Percentiles rank a stretch among this genome's conserved stretches.
These are phyloP conservation scores for Lagopus leucura DNA, from an alignment of 2,113 vertebrate genomes.

Conservation along the genomic window DNA sequence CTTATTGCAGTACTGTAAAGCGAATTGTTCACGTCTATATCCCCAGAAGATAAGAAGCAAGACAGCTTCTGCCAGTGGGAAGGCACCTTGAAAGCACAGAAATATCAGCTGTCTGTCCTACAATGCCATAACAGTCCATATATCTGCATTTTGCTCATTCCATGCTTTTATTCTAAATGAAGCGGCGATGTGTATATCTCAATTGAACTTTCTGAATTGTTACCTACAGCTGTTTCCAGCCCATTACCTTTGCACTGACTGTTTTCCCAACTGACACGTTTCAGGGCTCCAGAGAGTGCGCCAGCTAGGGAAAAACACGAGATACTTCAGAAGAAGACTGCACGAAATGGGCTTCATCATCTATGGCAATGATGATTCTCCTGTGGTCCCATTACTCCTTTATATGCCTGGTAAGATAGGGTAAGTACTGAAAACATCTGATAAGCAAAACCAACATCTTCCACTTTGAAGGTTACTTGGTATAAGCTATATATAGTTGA, in stretches of 20 bases:
- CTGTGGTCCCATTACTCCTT: constrained; percentile 90
- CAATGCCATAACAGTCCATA: accelerated
- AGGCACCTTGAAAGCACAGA: background rate
- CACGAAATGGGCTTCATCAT: constrained; percentile 93
- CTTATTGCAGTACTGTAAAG: background rate
- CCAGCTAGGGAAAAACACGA: constrained; percentile 87
- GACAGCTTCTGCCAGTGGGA: background rate
- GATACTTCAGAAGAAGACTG: constrained; percentile 88
- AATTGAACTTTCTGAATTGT: background rate
- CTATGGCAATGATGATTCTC: constrained; percentile 90
- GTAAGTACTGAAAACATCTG: constrained; percentile 77
- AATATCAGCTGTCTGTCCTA: background rate
- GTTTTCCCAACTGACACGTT: constrained; percentile 45
- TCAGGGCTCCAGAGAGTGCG: constrained; percentile 84
- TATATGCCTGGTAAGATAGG: constrained; percentile 94
- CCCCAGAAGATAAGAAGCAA: background rate
- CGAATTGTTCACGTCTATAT: accelerated
- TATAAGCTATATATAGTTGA: background rate
- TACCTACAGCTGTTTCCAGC: background rate
- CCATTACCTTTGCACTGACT: constrained; percentile 19
- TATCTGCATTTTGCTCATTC: background rate
- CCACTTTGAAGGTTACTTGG: background rate
- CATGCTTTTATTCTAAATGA: background rate
- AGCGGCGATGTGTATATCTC: background rate
- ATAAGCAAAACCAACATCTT: background rate